Evolutionary conservation across 2,797 vertebrate species (phyloP), one percentile per base, ranked within the genome.

Genomic region (Syndactyla subalaris): DNA sequence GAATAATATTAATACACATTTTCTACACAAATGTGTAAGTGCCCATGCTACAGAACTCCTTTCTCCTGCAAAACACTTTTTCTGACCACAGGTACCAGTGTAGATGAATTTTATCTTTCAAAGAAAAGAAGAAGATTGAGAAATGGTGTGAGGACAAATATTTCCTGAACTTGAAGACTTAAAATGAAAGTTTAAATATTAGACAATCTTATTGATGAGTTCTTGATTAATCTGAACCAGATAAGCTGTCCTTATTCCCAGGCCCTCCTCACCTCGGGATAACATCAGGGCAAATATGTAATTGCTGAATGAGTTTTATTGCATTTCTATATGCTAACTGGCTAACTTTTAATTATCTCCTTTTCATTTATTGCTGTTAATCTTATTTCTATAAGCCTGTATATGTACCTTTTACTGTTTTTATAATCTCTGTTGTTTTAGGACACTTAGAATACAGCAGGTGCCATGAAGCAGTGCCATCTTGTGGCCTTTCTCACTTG

Each of bases 391-490:
- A 38, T 61, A 78, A 54, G 2, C 12, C 14, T 52, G 6, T 30
- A 29, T 26, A 46, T 14, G 6, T 18, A 68, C 45, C 3, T 19
- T 58, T 73, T 45, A 39, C 2, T 14, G 8, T 10, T 92, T 85
- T 91, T 75, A 22, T 14, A 5, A 38, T 65, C 16, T 39, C 17
- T 76, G 2, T 27, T 54, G 8, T 26, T 81, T 68, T 22, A 65
- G 49, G 32, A 65, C 8, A 7, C 9, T 7, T 7, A 29, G 15
- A 66, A 61, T 34, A 14, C 30, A 67, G 30, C 14, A 1, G 17
- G 67, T 78, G 32, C 10, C 55, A 68, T 85, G 72, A 92, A 94
- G 85, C 54, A 94, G 86, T 95, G 96, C 96, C 97, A 97, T 88
- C 97, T 96, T 75, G 95, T 97, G 97, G 96, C 65, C 20, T 12